Conservation (phyloP, 37 sponge, comb jelly and placozoan genomes). For the Chondrosia reniformis region DNA sequence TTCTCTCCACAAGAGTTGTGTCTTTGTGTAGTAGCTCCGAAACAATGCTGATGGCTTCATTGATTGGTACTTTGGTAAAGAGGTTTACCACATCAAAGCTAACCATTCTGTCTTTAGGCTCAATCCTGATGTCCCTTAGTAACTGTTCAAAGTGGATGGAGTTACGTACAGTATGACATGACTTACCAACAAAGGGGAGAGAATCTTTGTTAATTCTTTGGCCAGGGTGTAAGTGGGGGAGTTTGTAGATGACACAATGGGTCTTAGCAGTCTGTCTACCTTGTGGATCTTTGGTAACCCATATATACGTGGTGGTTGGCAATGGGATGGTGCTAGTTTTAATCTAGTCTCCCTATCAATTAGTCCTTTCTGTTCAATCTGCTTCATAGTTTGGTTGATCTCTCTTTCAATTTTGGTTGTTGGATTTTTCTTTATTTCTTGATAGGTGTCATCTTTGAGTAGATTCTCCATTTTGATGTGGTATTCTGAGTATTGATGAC, state of each 20-base stretch:
- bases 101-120: neutral
- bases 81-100: constrained; percentile 12
- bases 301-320: too few species aligned
- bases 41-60: constrained; percentile 4
- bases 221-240: constrained; percentile 17
- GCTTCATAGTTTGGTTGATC: too few species aligned
- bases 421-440: too few species aligned
- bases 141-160: constrained; percentile 16
- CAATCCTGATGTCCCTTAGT: neutral
- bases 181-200: neutral
- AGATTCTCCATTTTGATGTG: too few species aligned
- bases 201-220: neutral
- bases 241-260: constrained; percentile 12
- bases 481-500: too few species aligned
- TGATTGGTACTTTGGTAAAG: constrained; percentile 2
- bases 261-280: neutral
- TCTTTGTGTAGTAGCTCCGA: neutral
- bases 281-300: constrained; percentile 9
- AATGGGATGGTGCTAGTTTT: too few species aligned
- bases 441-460: too few species aligned
- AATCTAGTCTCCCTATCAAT: too few species aligned
- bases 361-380: too few species aligned
- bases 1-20: too few species aligned
- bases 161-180: too few species aligned
- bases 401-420: too few species aligned